Conservation (phyloP, 2,888 invertebrate species). For the Hymenopus coronatus region DNA sequence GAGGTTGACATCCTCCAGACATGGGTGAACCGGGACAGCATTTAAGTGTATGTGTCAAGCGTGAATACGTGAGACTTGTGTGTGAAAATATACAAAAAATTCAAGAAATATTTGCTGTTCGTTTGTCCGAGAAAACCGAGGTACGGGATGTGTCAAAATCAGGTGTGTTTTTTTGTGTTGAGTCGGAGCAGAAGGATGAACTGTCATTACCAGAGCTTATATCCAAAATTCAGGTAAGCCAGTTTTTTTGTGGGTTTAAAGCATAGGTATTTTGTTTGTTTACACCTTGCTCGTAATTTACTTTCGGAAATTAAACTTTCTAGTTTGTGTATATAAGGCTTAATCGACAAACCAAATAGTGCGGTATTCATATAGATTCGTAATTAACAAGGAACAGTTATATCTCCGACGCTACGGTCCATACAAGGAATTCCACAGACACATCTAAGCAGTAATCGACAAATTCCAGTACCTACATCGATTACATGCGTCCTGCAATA, state of each 20-base stretch:
- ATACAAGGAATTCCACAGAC: too few relatives aligned
- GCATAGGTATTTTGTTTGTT: background rate
- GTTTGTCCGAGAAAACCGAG: slow-evolving; percentile 34
- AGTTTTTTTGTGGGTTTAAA: background rate
- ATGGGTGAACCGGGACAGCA: slow-evolving; percentile 38
- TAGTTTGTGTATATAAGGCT: background rate
- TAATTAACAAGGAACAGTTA: too few relatives aligned
- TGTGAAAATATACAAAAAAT: slow-evolving; percentile 36
- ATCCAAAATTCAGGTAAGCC: slow-evolving; percentile 32
- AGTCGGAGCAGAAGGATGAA: slow-evolving; percentile 27
- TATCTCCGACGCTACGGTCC: too few relatives aligned
- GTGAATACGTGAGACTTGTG: slow-evolving; percentile 35
- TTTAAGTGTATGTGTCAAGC: slow-evolving; percentile 37
- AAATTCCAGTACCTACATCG: too few relatives aligned
- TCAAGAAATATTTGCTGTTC: slow-evolving; percentile 36
- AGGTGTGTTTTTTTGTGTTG: slow-evolving; percentile 33
- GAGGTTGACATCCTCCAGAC: slow-evolving; percentile 37
- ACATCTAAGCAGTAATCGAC: too few relatives aligned
- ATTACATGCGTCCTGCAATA: too few relatives aligned
- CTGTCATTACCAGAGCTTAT: slow-evolving; percentile 27
- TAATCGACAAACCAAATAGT: too few relatives aligned
- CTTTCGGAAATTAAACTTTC: background rate
- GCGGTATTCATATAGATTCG: too few relatives aligned
- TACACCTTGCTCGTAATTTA: background rate
- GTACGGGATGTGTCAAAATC: slow-evolving; percentile 33